A percentile compares a stretch with the other conserved stretches of the same genome.
phyloP scores from a whole-genome alignment of 2,888 invertebrate species.

The Rhopalosiphum nymphaeae region DNA sequence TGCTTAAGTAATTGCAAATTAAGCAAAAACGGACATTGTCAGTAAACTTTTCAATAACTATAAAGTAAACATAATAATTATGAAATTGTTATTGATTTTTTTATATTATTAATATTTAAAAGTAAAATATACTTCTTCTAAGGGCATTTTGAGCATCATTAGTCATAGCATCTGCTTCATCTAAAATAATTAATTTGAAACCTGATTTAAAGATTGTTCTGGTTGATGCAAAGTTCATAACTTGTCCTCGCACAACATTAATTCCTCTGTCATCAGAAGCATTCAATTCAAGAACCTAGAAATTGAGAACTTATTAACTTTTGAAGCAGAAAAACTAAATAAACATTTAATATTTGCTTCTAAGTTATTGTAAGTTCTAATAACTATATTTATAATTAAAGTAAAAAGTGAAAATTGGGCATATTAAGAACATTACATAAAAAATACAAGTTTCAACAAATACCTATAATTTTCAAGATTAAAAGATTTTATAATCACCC shows the following conservation, averaged over 20 bases:
- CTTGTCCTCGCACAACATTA: slow-evolving; percentile 92
- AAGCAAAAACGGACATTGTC: slow-evolving; percentile 98
- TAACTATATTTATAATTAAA: no score
- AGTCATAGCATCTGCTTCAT: slow-evolving; percentile 99
- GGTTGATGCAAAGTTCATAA: slow-evolving; percentile 96
- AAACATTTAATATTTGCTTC: background rate
- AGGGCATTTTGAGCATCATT: slow-evolving; percentile 99
- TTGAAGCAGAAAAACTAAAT: background rate
- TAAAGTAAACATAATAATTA: slow-evolving; percentile 69
- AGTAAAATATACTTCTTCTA: slow-evolving; percentile 81
- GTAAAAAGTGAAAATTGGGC: no score
- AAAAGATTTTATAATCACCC: background rate
- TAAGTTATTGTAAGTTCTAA: background rate
- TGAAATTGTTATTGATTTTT: background rate
- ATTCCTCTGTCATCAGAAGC: slow-evolving; percentile 99
- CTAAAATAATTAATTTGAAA: slow-evolving; percentile 94
- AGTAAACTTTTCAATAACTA: slow-evolving; percentile 99
- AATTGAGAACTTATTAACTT: background rate
- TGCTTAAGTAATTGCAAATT: slow-evolving; percentile 98
- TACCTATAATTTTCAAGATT: background rate
- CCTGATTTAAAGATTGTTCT: slow-evolving; percentile 93
- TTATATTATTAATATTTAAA: background rate
- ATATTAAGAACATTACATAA: no score
- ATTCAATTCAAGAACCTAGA: slow-evolving; percentile 89
- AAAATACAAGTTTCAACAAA: background rate